Percentiles rank a stretch among this genome's conserved stretches.
Conservation (phyloP, 2,113 vertebrate genomes). For the Peucedramus taeniatus region DNA sequence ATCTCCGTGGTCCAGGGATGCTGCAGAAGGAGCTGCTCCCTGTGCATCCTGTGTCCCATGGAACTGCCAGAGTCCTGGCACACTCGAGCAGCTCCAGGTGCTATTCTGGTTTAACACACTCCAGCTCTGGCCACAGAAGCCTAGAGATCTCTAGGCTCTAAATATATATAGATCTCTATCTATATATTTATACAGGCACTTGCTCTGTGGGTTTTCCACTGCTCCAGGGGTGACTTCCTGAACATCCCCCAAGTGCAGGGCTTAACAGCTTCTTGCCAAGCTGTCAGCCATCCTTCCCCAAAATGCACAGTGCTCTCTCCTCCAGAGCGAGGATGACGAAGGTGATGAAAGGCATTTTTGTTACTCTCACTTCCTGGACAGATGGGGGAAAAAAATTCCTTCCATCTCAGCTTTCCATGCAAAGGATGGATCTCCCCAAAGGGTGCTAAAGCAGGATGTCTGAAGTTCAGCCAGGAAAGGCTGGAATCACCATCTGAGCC, state of each 20-base stretch:
- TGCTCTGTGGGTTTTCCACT: not conserved
- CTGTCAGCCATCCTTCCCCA: not conserved
- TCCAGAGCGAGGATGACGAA: not conserved
- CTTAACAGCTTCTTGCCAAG: not conserved
- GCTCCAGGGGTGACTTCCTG: not conserved
- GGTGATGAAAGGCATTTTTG: conserved; percentile 26
- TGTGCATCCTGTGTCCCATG: not conserved
- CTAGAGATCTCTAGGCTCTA: not conserved
- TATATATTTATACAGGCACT: not conserved
- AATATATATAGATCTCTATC: not conserved
- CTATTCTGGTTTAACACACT: not conserved
- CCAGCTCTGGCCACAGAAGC: not conserved
- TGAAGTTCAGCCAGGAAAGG: not conserved
- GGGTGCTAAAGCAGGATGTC: not conserved
- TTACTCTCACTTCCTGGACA: not conserved
- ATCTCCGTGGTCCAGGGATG: not conserved
- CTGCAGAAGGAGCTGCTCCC: not conserved
- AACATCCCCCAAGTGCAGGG: not conserved
- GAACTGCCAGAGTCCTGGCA: accelerated
- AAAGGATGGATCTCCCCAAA: not conserved
- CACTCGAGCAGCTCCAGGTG: accelerated
- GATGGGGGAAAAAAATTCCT: not conserved
- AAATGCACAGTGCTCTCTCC: not conserved
- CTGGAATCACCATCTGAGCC: not conserved
- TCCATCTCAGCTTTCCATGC: not conserved